Conservation (phyloP, 1,140 invertebrate species). For the Plutomurus gul region DNA sequence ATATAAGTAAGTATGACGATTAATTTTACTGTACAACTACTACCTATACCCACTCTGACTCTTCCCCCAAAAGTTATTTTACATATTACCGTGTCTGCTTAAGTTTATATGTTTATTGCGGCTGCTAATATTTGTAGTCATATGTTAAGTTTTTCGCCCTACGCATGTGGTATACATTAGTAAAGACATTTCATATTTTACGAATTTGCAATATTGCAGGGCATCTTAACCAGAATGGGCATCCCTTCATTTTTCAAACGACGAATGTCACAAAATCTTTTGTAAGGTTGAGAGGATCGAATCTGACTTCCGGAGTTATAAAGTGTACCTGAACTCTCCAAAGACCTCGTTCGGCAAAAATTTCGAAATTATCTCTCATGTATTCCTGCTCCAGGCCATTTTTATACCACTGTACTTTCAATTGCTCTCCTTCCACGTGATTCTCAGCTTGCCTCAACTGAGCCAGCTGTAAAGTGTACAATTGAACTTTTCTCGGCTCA, state of each 20-base stretch:
- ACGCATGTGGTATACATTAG: too few relatives aligned
- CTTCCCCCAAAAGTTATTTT: too few relatives aligned
- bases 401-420: conserved; percentile 33
- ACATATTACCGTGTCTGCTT: too few relatives aligned
- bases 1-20: too few relatives aligned
- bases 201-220: too few relatives aligned
- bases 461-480: conserved; percentile 42
- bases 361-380: not conserved
- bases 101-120: too few relatives aligned
- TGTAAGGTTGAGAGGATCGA: conserved; percentile 38
- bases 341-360: conserved; percentile 3
- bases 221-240: too few relatives aligned
- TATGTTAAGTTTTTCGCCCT: too few relatives aligned
- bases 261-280: conserved; percentile 26
- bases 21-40: too few relatives aligned
- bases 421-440: conserved; percentile 39
- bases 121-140: too few relatives aligned
- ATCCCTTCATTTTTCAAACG: conserved; percentile 14
- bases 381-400: not conserved
- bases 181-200: too few relatives aligned
- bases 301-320: conserved; percentile 42
- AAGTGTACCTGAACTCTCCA: conserved; percentile 44
- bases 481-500: not conserved
- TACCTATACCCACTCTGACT: too few relatives aligned
- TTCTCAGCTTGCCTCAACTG: conserved; percentile 32